Conservation (phyloP, 2,113 vertebrate species). For the Sinocyclocheilus anophthalmus region DNA sequence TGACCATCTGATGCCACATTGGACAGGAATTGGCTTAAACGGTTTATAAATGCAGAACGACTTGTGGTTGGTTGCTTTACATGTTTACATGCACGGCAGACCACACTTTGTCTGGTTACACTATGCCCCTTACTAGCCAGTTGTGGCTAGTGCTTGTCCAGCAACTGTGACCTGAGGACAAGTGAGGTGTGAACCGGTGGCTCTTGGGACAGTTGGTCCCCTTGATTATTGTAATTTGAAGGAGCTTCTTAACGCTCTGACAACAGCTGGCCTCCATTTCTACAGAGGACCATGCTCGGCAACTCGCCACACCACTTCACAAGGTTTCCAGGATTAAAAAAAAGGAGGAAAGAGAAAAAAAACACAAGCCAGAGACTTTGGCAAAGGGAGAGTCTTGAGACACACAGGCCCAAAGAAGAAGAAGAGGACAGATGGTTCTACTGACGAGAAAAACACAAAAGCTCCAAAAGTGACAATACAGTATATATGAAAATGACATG, state of each 20-base stretch:
- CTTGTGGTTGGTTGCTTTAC: neutral
- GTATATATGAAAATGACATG: constrained; percentile 74
- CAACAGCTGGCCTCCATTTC: constrained; percentile 87
- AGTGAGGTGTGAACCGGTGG: constrained; percentile 6
- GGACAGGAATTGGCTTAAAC: neutral
- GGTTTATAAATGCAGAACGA: neutral
- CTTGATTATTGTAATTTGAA: constrained; percentile 68
- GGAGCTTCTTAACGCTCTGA: constrained; percentile 64
- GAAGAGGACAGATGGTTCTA: constrained; percentile 99
- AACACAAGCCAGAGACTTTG: constrained; percentile 90
- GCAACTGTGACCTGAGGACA: constrained; percentile 43
- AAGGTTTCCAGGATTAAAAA: constrained; percentile 89
- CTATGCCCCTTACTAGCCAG: neutral
- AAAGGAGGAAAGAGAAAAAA: constrained; percentile 61
- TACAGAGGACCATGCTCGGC: constrained; percentile 84
- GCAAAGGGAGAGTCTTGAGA: constrained; percentile 87
- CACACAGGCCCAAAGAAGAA: constrained; percentile 86
- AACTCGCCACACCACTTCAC: constrained; percentile 90
- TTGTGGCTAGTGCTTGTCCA: constrained; percentile 8
- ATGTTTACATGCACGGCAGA: neutral
- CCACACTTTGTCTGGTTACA: neutral
- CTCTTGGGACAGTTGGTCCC: constrained; percentile 24
- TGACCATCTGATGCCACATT: neutral
- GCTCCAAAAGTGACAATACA: constrained; percentile 87
- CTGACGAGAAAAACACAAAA: constrained; percentile 86